These are phyloP conservation scores for Trichogramma pretiosum DNA, from an alignment of 1,140 invertebrate species.

Conservation along the genomic window DNA sequence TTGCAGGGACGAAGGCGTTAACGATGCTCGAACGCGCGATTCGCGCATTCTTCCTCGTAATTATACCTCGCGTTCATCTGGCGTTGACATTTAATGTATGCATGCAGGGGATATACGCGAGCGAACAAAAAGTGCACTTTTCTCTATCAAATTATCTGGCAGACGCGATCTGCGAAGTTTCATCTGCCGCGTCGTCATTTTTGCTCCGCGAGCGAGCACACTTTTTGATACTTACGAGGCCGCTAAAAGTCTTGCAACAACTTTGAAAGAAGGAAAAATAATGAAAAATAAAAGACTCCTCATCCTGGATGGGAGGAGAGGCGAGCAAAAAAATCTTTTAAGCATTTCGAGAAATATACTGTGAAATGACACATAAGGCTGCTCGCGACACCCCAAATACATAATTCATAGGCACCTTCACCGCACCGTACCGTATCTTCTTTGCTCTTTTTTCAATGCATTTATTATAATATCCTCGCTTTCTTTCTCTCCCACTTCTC, in stretches of 20 bases:
- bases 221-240: too few species aligned
- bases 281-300: not conserved
- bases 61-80: too few species aligned
- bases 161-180: too few species aligned
- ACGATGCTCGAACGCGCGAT: too few species aligned
- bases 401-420: constrained; percentile 25
- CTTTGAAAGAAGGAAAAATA: constrained; percentile 1
- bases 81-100: too few species aligned
- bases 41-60: too few species aligned
- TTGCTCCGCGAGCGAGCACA: too few species aligned
- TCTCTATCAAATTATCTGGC: too few species aligned
- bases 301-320: not conserved
- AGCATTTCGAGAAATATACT: constrained; percentile 15
- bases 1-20: too few species aligned
- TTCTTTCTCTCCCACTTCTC: not conserved
- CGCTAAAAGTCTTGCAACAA: constrained; percentile 3
- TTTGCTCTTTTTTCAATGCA: constrained; percentile 2
- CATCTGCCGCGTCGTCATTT: too few species aligned
- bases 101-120: too few species aligned
- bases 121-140: too few species aligned
- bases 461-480: constrained; percentile 4
- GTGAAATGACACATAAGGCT: constrained; percentile 1
- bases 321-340: not conserved
- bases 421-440: not conserved
- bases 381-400: constrained; percentile 19